These are phyloP conservation scores for Leucoraja ocellata DNA, from an alignment of 2,797 vertebrate species.

Conservation along the genomic window DNA sequence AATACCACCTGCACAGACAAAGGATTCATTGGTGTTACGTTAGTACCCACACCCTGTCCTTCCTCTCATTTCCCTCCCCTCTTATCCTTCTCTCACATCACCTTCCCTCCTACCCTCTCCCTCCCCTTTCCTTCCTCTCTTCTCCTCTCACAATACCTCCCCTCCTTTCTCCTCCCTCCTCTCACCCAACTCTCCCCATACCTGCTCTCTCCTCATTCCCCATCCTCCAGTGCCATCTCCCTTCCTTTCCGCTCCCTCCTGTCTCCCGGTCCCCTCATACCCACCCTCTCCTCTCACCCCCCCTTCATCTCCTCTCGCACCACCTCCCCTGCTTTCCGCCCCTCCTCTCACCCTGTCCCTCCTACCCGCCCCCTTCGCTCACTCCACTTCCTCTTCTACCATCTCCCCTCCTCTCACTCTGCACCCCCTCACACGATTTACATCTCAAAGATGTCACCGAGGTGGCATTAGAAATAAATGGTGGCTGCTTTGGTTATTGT, in stretches of 20 bases:
- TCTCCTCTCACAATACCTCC: neutral
- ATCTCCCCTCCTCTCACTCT: neutral
- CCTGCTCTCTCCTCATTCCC: neutral
- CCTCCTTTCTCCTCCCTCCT: neutral
- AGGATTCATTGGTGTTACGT: neutral
- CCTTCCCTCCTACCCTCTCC: neutral
- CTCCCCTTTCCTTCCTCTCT: neutral
- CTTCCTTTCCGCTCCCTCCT: neutral
- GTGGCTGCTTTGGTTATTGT: no score
- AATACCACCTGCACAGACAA: slow-evolving; percentile 55
- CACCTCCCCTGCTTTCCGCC: no score
- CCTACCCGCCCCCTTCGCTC: neutral
- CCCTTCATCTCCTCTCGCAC: no score
- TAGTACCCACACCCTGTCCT: neutral
- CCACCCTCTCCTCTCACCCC: no score
- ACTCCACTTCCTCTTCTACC: neutral
- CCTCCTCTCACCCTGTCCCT: no score
- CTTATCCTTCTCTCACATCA: no score
- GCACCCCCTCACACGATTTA: no score
- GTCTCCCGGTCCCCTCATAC: no score
- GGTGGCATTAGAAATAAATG: no score
- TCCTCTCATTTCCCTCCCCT: neutral
- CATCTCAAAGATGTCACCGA: no score
- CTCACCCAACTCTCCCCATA: neutral
- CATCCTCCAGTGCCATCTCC: neutral